Evolutionary conservation across 2,797 vertebrate genomes (phyloP).

Genomic region (Myotis myotis): DNA sequence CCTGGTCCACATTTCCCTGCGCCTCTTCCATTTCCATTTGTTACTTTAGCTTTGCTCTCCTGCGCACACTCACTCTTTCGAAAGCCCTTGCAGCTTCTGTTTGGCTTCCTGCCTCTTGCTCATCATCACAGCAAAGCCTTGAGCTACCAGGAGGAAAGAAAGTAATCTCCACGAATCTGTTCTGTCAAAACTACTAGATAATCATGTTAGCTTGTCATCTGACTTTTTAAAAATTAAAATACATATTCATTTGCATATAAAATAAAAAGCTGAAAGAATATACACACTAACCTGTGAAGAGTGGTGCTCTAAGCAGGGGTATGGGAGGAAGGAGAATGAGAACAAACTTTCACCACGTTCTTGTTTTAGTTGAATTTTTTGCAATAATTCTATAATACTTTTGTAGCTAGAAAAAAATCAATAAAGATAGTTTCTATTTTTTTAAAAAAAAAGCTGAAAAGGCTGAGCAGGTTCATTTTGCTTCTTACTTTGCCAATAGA

Average conservation of each 20-base stretch:
- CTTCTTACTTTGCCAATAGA: not conserved
- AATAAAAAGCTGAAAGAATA: not conserved
- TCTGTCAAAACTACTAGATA: conserved; percentile 28
- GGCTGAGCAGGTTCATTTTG: not conserved
- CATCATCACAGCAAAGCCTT: conserved; percentile 17
- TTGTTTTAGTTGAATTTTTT: not conserved
- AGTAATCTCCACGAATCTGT: not conserved
- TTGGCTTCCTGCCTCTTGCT: not conserved
- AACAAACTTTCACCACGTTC: not conserved
- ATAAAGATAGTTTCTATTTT: not conserved
- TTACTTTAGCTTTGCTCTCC: not conserved
- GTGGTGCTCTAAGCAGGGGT: not conserved
- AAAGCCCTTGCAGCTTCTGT: not conserved
- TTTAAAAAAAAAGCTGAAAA: not conserved
- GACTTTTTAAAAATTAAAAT: conserved; percentile 41
- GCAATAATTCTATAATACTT: not conserved
- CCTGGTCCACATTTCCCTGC: not conserved
- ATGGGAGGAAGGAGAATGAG: not conserved
- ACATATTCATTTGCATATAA: not conserved
- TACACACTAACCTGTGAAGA: not conserved
- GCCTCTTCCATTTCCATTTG: not conserved
- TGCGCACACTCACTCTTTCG: not conserved
- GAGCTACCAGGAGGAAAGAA: conserved; percentile 29
- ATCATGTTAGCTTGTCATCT: not conserved
- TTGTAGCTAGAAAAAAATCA: conserved; percentile 42